A percentile compares a stretch with the other conserved stretches of the same genome.
phyloP scores from a whole-genome alignment of 2,888 invertebrate species.

The Liposcelis brunnea region DNA sequence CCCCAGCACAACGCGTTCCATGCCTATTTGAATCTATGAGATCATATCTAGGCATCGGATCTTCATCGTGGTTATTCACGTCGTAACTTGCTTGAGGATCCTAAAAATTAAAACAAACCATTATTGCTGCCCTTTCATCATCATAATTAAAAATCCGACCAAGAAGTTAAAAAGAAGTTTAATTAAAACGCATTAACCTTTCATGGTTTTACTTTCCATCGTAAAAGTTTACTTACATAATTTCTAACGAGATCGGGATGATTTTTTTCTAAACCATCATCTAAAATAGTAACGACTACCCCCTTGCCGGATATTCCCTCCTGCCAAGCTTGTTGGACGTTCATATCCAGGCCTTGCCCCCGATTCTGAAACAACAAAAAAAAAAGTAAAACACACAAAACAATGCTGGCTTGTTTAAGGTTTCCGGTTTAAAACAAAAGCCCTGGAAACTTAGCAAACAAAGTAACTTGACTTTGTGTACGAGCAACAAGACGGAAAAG shows the following conservation, averaged over 20 bases:
- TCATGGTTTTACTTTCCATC: not conserved
- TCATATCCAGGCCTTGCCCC: slow-evolving; percentile 88
- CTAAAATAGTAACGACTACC: slow-evolving; percentile 90
- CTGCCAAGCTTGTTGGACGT: slow-evolving; percentile 89
- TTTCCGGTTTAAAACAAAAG: not conserved
- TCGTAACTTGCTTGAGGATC: slow-evolving; percentile 92
- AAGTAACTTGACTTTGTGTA: not conserved
- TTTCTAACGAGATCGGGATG: slow-evolving; percentile 84
- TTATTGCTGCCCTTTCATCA: not conserved
- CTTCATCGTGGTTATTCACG: slow-evolving; percentile 88
- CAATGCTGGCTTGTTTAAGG: not conserved
- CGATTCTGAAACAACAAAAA: slow-evolving; percentile 45
- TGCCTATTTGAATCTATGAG: slow-evolving; percentile 91
- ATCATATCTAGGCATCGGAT: slow-evolving; percentile 96
- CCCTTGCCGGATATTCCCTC: slow-evolving; percentile 87
- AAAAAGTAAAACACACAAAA: slow-evolving; percentile 5
- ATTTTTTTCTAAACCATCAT: slow-evolving; percentile 90
- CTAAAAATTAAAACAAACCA: slow-evolving; percentile 32
- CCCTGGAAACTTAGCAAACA: not conserved
- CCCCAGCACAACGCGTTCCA: slow-evolving; percentile 90
- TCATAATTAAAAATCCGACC: not conserved
- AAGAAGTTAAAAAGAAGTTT: not conserved
- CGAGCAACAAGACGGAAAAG: too few species aligned
- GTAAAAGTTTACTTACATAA: slow-evolving; percentile 54
- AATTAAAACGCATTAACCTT: not conserved